Conservation (phyloP, 2,797 vertebrate species). For the Epinephelus coioides region DNA sequence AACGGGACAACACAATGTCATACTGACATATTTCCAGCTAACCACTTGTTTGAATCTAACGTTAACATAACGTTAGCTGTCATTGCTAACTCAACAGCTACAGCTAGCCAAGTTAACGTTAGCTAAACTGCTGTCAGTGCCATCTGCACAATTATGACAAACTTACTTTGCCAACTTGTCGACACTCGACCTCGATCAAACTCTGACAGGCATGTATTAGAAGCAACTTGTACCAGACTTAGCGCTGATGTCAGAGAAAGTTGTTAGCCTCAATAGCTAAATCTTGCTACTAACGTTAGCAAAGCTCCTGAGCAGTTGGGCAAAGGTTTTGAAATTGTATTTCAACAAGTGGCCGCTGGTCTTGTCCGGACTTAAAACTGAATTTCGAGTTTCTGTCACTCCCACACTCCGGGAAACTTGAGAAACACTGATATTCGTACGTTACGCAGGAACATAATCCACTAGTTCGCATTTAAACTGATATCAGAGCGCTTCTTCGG, state of each 20-base stretch:
- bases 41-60: conserved; percentile 76
- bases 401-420: background rate
- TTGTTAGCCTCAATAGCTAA: conserved; percentile 42
- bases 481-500: conserved; percentile 37
- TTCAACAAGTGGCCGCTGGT: conserved; percentile 77
- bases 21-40: conserved; percentile 44
- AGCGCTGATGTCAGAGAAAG: conserved; percentile 17
- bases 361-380: conserved; percentile 7
- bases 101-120: conserved; percentile 57
- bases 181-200: background rate
- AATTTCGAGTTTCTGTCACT: conserved; percentile 7
- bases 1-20: conserved; percentile 1
- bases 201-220: background rate
- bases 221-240: background rate
- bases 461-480: conserved; percentile 40
- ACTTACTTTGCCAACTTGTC: conserved; percentile 35
- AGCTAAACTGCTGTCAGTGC: conserved; percentile 62
- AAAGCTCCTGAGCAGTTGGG: conserved; percentile 36
- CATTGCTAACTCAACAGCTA: conserved; percentile 62
- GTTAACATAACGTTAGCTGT: conserved; percentile 56
- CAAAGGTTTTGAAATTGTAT: conserved; percentile 44
- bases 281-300: conserved; percentile 45
- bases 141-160: conserved; percentile 14
- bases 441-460: conserved; percentile 35
- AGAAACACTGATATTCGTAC: conserved; percentile 6